A percentile compares a stretch with the other conserved stretches of the same genome.
phyloP scores from a whole-genome alignment of 2,888 invertebrate species.

The Cordilura impudica region DNA sequence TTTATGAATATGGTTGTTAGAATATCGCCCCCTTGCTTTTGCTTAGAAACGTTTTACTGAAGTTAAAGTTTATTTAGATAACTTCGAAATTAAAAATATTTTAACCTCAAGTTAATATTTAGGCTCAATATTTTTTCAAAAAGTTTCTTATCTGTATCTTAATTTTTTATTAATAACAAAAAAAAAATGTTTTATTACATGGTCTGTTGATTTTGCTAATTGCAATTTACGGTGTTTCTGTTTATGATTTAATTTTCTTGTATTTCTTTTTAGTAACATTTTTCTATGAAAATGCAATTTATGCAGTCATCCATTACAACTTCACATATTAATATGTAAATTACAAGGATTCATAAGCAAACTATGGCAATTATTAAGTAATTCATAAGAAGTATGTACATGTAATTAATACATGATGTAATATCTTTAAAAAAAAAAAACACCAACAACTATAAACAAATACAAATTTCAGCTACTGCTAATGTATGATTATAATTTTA shows the following conservation, averaged over 20 bases:
- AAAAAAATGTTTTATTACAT: slow-evolving; percentile 33
- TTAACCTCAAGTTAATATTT: no score
- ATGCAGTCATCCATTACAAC: slow-evolving; percentile 51
- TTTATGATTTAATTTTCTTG: slow-evolving; percentile 28
- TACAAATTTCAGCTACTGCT: background rate
- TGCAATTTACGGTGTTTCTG: slow-evolving; percentile 46
- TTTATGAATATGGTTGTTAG: no score
- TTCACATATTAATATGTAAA: background rate
- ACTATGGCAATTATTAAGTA: slow-evolving; percentile 5
- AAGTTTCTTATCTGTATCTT: slow-evolving; percentile 18
- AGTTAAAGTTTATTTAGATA: no score
- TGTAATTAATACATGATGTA: slow-evolving; percentile 6
- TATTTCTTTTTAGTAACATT: background rate
- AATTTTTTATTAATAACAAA: slow-evolving; percentile 1
- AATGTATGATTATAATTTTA: background rate
- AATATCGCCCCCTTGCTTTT: no score
- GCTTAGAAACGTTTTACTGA: no score
- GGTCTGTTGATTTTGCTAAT: slow-evolving; percentile 54
- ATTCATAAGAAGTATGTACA: background rate
- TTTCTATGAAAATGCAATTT: slow-evolving; percentile 39
- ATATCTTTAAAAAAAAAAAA: slow-evolving; percentile 23
- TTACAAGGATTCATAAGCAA: slow-evolving; percentile 50
- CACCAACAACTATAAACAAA: background rate
- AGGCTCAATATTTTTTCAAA: slow-evolving; percentile 1
- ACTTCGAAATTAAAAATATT: no score